Evolutionary conservation across 2,888 invertebrate species (phyloP).

Genomic region (Trichogramma dendrolimi): DNA sequence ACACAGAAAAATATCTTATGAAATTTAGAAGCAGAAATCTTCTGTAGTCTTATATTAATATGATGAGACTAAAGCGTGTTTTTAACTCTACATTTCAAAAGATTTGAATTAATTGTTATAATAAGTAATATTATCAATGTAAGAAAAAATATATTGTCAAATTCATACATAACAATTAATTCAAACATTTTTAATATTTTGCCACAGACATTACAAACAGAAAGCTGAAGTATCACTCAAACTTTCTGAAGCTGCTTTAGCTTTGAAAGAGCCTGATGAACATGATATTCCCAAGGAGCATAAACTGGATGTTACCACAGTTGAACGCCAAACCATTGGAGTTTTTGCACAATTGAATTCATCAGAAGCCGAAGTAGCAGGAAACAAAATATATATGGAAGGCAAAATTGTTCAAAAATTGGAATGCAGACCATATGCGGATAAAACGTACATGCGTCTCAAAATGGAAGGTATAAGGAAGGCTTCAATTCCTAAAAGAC

Average conservation of each 20-base stretch:
- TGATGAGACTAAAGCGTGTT: neutral
- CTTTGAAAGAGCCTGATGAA: slow-evolving; percentile 72
- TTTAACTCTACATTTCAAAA: neutral
- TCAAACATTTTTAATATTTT: neutral
- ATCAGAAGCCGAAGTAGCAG: slow-evolving; percentile 69
- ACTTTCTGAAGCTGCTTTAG: slow-evolving; percentile 75
- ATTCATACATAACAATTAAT: no score
- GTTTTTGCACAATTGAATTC: slow-evolving; percentile 75
- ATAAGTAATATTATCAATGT: no score
- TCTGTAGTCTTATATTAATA: no score
- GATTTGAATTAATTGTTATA: no score
- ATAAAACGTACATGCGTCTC: slow-evolving; percentile 83
- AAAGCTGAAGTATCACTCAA: slow-evolving; percentile 84
- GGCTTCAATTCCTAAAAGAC: slow-evolving; percentile 80
- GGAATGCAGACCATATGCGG: slow-evolving; percentile 87
- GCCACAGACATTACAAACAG: slow-evolving; percentile 63
- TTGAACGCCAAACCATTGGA: slow-evolving; percentile 85
- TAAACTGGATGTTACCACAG: slow-evolving; percentile 84
- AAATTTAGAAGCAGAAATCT: no score
- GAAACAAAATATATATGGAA: slow-evolving; percentile 83
- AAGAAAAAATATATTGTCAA: no score
- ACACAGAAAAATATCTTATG: no score
- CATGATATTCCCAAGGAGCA: slow-evolving; percentile 87
- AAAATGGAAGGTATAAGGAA: slow-evolving; percentile 84
- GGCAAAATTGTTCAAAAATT: slow-evolving; percentile 94